Conservation (phyloP, 2,797 vertebrate genomes). For the Labroides dimidiatus region DNA sequence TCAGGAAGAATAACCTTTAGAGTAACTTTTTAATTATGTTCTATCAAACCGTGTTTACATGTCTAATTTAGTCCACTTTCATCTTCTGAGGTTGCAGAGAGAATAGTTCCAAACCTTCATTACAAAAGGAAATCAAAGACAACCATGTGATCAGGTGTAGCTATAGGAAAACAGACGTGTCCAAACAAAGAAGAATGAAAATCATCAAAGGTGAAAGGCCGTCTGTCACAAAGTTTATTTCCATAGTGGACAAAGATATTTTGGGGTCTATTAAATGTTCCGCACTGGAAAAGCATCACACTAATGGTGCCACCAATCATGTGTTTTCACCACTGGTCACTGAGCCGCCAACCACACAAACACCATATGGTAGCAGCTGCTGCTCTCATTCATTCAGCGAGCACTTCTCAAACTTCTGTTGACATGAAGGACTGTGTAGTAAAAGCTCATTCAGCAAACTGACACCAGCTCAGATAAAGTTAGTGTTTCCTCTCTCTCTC, state of each 20-base stretch:
- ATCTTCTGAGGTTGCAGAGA: conserved; percentile 65
- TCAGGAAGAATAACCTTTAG: conserved; percentile 75
- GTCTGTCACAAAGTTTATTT: conserved; percentile 40
- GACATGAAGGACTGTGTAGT: conserved; percentile 41
- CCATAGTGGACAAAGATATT: conserved; percentile 11
- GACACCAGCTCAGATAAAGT: conserved; percentile 23
- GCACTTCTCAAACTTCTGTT: conserved; percentile 59
- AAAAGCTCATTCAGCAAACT: conserved; percentile 40
- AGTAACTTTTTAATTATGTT: conserved; percentile 74
- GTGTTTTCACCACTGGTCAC: conserved; percentile 66
- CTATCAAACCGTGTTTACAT: conserved; percentile 77
- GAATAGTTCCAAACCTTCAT: conserved; percentile 56
- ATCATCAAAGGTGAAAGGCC: conserved; percentile 57
- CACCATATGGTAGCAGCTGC: conserved; percentile 72
- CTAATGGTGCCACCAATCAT: conserved; percentile 65
- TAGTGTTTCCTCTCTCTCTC: not conserved
- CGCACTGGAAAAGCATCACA: conserved; percentile 58
- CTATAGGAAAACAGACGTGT: conserved; percentile 35
- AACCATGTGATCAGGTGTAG: conserved; percentile 61
- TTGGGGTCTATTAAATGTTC: conserved; percentile 38
- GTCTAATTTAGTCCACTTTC: conserved; percentile 78
- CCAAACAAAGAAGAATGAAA: conserved; percentile 57
- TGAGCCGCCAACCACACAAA: conserved; percentile 64
- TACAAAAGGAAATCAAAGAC: conserved; percentile 72
- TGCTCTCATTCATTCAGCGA: conserved; percentile 67